Percentiles rank a stretch among this genome's conserved stretches.
Evolutionary conservation across 2,888 invertebrate species (phyloP).

Genomic region (Pachliopta kotzebuea): DNA sequence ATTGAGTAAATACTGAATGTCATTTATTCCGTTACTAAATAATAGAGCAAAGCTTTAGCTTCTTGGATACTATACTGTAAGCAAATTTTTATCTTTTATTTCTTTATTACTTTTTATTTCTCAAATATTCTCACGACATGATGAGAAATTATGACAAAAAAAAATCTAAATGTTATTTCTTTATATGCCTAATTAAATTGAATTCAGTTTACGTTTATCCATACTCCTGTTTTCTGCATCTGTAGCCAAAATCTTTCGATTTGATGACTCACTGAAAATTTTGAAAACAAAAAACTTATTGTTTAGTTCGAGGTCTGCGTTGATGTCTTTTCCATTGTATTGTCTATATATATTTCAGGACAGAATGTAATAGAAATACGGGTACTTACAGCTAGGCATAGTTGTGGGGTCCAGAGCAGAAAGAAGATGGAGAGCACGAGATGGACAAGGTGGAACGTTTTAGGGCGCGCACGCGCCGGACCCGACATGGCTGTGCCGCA

Average conservation of each 20-base stretch:
- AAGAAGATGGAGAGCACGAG: conserved; percentile 61
- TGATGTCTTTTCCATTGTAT: conserved; percentile 46
- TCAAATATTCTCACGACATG: too few relatives aligned
- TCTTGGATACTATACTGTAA: too few relatives aligned
- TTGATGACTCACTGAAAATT: conserved; percentile 6
- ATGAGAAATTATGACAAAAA: too few relatives aligned
- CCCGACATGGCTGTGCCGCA: conserved; percentile 78
- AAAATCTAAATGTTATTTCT: too few relatives aligned
- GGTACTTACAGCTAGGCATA: conserved; percentile 65
- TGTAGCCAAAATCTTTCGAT: neutral
- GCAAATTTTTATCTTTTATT: too few relatives aligned
- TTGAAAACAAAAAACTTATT: conserved; percentile 7
- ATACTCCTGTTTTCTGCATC: too few relatives aligned
- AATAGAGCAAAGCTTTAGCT: too few relatives aligned
- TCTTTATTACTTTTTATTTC: too few relatives aligned
- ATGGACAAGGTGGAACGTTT: conserved; percentile 59
- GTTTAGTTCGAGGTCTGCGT: conserved; percentile 36
- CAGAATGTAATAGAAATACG: conserved; percentile 2
- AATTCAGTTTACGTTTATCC: too few relatives aligned
- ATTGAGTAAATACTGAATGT: too few relatives aligned
- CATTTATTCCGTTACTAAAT: too few relatives aligned
- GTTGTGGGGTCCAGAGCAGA: conserved; percentile 50
- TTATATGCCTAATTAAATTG: too few relatives aligned
- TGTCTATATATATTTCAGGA: neutral
- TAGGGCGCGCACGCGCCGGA: conserved; percentile 71